A percentile compares a stretch with the other conserved stretches of the same genome.
Conservation (phyloP, 2,113 vertebrate species). For the Otus sunia region DNA sequence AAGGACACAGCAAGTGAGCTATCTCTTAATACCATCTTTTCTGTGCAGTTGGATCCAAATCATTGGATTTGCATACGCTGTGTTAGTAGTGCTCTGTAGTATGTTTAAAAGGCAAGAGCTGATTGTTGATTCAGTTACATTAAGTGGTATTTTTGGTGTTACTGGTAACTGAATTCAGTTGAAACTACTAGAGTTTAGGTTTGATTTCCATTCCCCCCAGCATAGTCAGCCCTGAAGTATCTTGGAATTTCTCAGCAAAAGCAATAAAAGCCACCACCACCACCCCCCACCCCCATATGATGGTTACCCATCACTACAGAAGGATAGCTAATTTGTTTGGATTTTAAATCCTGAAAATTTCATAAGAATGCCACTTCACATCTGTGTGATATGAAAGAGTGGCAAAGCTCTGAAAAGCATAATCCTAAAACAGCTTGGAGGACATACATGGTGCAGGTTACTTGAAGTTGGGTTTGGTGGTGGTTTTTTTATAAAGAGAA, state of each 20-base stretch:
- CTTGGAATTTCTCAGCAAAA: background rate
- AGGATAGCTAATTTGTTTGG: background rate
- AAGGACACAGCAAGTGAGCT: background rate
- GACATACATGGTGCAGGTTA: background rate
- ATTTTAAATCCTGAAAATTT: background rate
- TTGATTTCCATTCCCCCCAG: background rate
- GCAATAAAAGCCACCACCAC: background rate
- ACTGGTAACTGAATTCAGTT: background rate
- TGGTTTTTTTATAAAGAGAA: background rate
- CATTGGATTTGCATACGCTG: background rate
- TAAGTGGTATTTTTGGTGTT: background rate
- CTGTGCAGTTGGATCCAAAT: background rate
- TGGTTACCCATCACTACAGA: background rate
- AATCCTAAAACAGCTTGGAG: background rate
- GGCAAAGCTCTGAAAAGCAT: background rate
- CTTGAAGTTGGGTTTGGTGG: background rate
- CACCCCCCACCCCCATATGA: fast-evolving
- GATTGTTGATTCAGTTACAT: background rate
- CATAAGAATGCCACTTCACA: background rate
- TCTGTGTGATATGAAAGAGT: background rate
- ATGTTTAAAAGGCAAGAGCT: background rate
- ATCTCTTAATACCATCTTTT: background rate
- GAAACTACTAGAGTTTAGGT: background rate
- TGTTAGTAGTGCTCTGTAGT: background rate
- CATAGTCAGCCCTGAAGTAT: background rate